phyloP scores from a whole-genome alignment of 2,113 vertebrate species.

The Sakesphorus luctuosus region DNA sequence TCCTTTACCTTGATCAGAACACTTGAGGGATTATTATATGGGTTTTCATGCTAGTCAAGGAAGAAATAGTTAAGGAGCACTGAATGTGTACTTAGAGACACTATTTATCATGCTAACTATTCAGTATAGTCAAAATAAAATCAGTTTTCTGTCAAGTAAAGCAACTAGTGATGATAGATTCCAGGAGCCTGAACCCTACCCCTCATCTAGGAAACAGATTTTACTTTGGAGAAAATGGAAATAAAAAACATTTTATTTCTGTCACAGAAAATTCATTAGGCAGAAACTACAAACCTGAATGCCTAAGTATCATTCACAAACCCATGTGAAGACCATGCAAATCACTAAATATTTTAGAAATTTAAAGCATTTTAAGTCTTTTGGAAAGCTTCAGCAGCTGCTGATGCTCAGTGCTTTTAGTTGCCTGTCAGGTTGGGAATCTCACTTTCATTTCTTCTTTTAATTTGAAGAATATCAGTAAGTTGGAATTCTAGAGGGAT shows the following conservation, averaged over 20 bases:
- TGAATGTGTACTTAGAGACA: neutral
- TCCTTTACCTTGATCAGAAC: neutral
- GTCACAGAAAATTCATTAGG: neutral
- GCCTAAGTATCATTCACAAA: neutral
- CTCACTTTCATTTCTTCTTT: neutral
- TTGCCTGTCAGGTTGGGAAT: neutral
- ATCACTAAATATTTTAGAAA: neutral
- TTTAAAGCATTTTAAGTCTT: neutral
- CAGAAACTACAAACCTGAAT: neutral
- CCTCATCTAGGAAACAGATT: neutral
- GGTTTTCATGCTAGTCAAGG: neutral
- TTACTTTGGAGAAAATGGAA: neutral
- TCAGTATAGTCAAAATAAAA: conserved; percentile 1
- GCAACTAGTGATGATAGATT: neutral
- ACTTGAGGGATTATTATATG: neutral
- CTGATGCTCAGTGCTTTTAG: neutral
- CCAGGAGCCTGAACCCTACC: neutral
- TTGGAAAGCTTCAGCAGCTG: neutral
- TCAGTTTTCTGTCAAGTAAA: neutral
- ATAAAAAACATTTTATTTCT: conserved; percentile 7
- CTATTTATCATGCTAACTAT: neutral
- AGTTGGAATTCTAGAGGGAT: neutral
- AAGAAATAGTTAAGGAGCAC: neutral
- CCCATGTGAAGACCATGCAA: neutral
- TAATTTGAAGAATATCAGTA: neutral